These are phyloP conservation scores for Acanthisitta chloris DNA, from an alignment of 2,113 vertebrate species.

Conservation along the genomic window DNA sequence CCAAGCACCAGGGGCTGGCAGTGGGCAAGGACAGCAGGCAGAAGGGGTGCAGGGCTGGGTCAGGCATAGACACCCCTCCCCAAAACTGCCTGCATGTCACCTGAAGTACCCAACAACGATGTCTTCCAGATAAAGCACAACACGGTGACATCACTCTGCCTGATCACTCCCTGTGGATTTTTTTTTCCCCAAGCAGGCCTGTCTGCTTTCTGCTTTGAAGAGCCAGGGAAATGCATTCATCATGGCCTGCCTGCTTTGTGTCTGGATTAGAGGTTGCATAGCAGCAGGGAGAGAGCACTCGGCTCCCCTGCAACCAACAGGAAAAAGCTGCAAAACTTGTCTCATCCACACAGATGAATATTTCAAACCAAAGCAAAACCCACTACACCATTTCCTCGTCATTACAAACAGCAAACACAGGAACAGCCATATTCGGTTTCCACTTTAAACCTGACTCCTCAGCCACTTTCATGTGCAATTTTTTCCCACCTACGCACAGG, in stretches of 20 bases:
- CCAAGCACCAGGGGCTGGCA: not conserved
- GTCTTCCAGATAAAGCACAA: not conserved
- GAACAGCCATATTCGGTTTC: not conserved
- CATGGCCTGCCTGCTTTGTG: not conserved
- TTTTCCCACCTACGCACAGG: not conserved
- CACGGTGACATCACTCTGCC: not conserved
- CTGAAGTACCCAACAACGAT: not conserved
- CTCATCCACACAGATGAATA: not conserved
- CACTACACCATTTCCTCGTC: not conserved
- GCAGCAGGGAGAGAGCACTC: not conserved
- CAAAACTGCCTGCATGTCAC: not conserved
- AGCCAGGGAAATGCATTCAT: not conserved
- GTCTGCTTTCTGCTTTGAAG: conserved; percentile 20
- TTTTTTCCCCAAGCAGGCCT: not conserved
- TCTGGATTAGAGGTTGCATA: conserved; percentile 26
- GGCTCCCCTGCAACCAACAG: not conserved
- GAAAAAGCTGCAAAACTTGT: not conserved
- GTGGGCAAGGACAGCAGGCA: not conserved
- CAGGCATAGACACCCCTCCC: not conserved
- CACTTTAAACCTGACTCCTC: not conserved
- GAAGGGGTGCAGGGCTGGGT: not conserved
- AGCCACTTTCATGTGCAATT: not conserved
- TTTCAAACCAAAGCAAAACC: not conserved
- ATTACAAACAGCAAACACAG: not conserved
- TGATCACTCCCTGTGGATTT: not conserved